Conservation (phyloP, 2,888 invertebrate species). For the Stenolophus ochropezus region DNA sequence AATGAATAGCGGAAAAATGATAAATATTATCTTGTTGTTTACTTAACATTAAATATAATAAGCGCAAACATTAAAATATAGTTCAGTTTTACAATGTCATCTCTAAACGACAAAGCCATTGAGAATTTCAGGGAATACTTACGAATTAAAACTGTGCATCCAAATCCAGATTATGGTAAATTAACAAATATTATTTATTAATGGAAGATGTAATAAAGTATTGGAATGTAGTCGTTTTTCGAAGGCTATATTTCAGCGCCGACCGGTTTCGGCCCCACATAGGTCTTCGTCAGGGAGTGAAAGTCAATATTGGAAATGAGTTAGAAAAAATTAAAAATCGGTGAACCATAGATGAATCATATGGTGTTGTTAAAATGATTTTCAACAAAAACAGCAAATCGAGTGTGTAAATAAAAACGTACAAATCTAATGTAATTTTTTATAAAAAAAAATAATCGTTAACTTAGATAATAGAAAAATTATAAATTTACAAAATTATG, state of each 20-base stretch:
- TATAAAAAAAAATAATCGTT: background rate
- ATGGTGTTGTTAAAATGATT: too few species aligned
- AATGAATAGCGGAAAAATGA: too few species aligned
- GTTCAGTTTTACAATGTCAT: background rate
- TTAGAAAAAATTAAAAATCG: too few species aligned
- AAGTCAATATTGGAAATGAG: too few species aligned
- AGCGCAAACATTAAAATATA: background rate
- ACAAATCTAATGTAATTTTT: background rate
- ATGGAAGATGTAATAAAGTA: background rate
- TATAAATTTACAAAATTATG: too few species aligned
- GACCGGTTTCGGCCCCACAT: too few species aligned
- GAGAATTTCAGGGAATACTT: constrained; percentile 90
- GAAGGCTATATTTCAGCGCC: background rate
- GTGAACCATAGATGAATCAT: too few species aligned
- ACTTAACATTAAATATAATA: too few species aligned
- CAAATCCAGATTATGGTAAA: constrained; percentile 89
- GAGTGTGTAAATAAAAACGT: too few species aligned
- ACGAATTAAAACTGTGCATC: constrained; percentile 90
- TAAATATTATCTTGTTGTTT: too few species aligned
- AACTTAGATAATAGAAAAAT: background rate
- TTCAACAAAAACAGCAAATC: too few species aligned
- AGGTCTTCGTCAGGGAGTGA: too few species aligned
- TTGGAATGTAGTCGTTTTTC: background rate
- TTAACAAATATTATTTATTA: constrained; percentile 62
- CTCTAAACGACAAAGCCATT: constrained; percentile 75